Conservation (phyloP, 2,888 invertebrate genomes). For the Noctua pronuba region DNA sequence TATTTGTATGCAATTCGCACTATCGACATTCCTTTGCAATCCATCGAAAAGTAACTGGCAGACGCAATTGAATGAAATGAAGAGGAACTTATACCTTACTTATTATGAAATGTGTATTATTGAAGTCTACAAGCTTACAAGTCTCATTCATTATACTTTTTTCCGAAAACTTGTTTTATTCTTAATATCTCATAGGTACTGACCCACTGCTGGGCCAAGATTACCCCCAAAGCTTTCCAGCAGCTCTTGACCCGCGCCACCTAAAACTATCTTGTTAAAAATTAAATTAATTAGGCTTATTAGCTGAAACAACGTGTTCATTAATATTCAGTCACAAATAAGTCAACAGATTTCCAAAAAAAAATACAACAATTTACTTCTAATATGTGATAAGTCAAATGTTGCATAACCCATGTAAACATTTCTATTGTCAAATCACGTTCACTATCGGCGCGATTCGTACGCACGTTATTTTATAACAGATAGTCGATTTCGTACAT, state of each 20-base stretch:
- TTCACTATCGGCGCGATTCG: constrained; percentile 33
- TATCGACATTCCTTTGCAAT: constrained; percentile 33
- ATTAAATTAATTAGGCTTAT: background rate
- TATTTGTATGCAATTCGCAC: constrained; percentile 40
- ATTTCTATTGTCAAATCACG: constrained; percentile 54
- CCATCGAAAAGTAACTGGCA: constrained; percentile 9
- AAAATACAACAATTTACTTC: background rate
- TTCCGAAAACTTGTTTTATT: background rate
- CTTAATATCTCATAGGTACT: background rate
- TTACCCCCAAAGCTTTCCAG: background rate
- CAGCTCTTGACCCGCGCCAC: background rate
- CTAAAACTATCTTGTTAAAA: background rate
- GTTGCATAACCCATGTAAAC: constrained; percentile 58
- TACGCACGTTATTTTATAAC: constrained; percentile 56
- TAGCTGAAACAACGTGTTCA: background rate
- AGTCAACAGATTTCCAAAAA: background rate
- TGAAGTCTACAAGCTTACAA: background rate
- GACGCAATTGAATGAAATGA: background rate
- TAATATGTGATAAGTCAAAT: background rate
- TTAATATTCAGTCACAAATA: background rate
- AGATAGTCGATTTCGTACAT: constrained; percentile 57
- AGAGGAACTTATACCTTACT: too few relatives aligned
- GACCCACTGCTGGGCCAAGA: background rate
- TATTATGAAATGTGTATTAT: background rate
- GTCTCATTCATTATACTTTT: background rate